Base-by-base conservation (phyloP, 2,888 invertebrate species). In the Pseudoips prasinana region DNA sequence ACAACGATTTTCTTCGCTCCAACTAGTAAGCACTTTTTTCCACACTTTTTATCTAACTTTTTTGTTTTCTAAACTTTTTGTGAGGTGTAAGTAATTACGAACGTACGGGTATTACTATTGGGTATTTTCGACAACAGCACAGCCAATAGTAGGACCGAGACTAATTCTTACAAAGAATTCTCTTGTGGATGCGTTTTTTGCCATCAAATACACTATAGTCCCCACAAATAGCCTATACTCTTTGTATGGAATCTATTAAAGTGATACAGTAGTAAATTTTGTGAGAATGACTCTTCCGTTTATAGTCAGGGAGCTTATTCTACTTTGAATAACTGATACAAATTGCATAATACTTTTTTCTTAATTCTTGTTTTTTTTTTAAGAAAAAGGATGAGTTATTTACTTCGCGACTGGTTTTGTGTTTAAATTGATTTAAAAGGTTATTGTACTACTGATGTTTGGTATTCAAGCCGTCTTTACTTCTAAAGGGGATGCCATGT, bases 1-100 rank as follows among this genome's bases (percentile, higher is more conserved):
- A 79, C 64, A 38, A 37, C 79, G 61, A 82, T 82, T 82, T 73
- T 76, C 78, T 61, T 67, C 81, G 81, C 69, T 63, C 59, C 61
- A 59, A 55, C 71, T 68, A 53, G 36, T 39, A 37, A 50, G 44
- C 53, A 53, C 51, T 62, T 67, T 63, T 64, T 58, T 58, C 25
- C 19, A 33, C 41, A 37, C 33, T 51, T 54, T 64, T 62, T 65
- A 57, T 53, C 7, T 7, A n/a, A 31, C 9, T 38, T 46, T 53
- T 48, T 46, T 42, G 43, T 39, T 46, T 35, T 51, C 58, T 63
- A 69, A 64, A 66, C 73, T 73, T 77, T 73, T 69, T 60, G 55
- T 63, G 7, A 22, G 61, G 63, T 61, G 62, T 64, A 67, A 41
- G 73, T 80, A 80, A 80, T 80, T 80, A 80, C 64, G 40, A 55